Evolutionary conservation across 2,888 invertebrate species (phyloP).

Genomic region (Blastobasis adustella): DNA sequence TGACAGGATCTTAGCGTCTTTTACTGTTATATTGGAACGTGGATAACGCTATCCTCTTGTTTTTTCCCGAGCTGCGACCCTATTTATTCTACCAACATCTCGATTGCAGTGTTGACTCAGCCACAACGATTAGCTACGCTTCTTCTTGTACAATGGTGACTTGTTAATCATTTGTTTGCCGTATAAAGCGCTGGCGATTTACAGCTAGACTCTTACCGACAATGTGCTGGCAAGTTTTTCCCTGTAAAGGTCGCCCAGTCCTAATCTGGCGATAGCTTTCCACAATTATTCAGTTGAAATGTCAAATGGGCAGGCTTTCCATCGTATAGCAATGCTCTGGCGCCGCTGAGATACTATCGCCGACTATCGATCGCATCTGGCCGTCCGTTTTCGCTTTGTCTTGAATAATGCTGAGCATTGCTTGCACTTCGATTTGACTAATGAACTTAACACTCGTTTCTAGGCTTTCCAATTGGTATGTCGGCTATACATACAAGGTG

Average conservation of each 20-base stretch:
- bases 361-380: slow-evolving; percentile 41
- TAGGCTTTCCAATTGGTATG: neutral
- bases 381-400: slow-evolving; percentile 46
- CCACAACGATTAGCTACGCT: too few relatives aligned
- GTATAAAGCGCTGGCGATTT: too few relatives aligned
- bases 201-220: too few relatives aligned
- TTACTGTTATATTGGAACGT: too few relatives aligned
- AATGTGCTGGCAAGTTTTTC: slow-evolving; percentile 15
- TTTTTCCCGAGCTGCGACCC: too few relatives aligned
- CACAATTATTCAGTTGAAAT: slow-evolving; percentile 47
- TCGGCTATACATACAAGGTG: neutral
- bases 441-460: too few relatives aligned
- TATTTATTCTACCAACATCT: too few relatives aligned
- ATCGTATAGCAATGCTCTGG: slow-evolving; percentile 41
- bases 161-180: too few relatives aligned
- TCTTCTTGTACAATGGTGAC: too few relatives aligned
- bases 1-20: neutral
- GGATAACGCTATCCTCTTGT: too few relatives aligned
- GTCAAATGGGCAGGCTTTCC: slow-evolving; percentile 40
- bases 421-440: slow-evolving; percentile 24
- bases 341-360: slow-evolving; percentile 20
- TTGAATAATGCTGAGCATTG: too few relatives aligned
- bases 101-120: too few relatives aligned
- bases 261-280: slow-evolving; percentile 27
- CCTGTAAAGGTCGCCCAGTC: slow-evolving; percentile 21